Percentiles rank a stretch among this genome's conserved stretches.
Conservation (phyloP, 2,797 vertebrate genomes). For the Pterois miles region DNA sequence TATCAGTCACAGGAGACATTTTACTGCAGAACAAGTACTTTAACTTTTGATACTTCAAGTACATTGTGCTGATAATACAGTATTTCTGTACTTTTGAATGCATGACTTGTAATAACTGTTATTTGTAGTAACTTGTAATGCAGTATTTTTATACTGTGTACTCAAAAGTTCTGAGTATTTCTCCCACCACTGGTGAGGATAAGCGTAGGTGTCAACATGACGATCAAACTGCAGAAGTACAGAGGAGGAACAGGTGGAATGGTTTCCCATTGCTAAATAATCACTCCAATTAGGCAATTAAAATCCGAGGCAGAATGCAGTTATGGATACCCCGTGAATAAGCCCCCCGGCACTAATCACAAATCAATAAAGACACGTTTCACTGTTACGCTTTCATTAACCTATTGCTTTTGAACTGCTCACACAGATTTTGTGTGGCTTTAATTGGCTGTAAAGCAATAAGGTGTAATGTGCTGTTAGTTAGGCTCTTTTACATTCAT, state of each 20-base stretch:
- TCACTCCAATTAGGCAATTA: constrained; percentile 83
- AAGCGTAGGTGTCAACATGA: background rate
- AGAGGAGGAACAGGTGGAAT: constrained; percentile 74
- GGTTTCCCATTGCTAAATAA: constrained; percentile 84
- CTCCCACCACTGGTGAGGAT: background rate
- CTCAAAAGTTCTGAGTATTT: background rate
- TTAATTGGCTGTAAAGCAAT: constrained; percentile 69
- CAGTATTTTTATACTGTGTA: background rate
- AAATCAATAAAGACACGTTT: constrained; percentile 77
- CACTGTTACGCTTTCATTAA: constrained; percentile 68
- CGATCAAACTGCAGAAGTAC: constrained; percentile 46
- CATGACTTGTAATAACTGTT: background rate
- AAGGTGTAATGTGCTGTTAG: constrained; percentile 50
- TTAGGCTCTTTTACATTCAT: constrained; percentile 59
- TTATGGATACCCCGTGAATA: constrained; percentile 80
- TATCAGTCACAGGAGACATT: background rate
- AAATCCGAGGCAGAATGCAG: constrained; percentile 77
- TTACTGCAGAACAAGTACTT: background rate
- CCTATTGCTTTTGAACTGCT: constrained; percentile 62
- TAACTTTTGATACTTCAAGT: background rate
- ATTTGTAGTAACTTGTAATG: background rate
- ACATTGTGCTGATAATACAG: background rate
- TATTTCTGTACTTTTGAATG: background rate
- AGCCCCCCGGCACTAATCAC: constrained; percentile 74
- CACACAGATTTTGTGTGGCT: constrained; percentile 48